Evolutionary conservation across 1,140 invertebrate genomes (phyloP), one percentile per base, ranked within the genome.

Genomic region (Venturia canescens): DNA sequence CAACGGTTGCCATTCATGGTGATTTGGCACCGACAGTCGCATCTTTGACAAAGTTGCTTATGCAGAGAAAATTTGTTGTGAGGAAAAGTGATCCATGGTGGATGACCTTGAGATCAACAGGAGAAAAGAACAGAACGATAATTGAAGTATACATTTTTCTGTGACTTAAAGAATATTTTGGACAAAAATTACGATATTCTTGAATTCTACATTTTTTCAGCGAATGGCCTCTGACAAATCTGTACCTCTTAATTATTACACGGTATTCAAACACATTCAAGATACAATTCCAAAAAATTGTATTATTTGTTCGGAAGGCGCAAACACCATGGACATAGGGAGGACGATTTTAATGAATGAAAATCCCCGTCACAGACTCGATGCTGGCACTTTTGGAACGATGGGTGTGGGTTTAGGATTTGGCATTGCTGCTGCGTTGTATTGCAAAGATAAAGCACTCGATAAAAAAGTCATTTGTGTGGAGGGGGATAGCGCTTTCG

Each of bases 291-390:
- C 96, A 0, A 92, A 94, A 84, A 96, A 99, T 92, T 95, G 95
- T 23, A 95, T 99, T 3, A 98, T 99, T 86, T 96, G 99, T n/a
- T 98, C 97, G 88, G 98, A 99, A 93, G 98, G 98, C 57, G 98
- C 98, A 15, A 99, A 99, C 89, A 99, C 98, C 0, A 99, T 99
- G 98, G 98, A 99, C 87, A 99, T 99, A 87, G 98, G 98, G 3
- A 93, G 98, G 66, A 96, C 97, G 0, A 95, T 99, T 90, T 91
- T 99, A 21, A 91, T 95, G 3, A 98, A 99, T 88, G 93, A 94
- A 78, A 90, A 95, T 70, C 97, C 98, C 0, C 92, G 97, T 60
- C 97, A 98, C 89, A 94, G 98, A 57, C 91, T 98, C 31, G 98
- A 97, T 90, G 96, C 97, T n/a, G 96, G 96, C 18, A 98, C 98